Percentiles rank a stretch among this genome's conserved stretches.
Evolutionary conservation across 2,797 vertebrate genomes (phyloP).

Genomic region (Muscicapa striata): DNA sequence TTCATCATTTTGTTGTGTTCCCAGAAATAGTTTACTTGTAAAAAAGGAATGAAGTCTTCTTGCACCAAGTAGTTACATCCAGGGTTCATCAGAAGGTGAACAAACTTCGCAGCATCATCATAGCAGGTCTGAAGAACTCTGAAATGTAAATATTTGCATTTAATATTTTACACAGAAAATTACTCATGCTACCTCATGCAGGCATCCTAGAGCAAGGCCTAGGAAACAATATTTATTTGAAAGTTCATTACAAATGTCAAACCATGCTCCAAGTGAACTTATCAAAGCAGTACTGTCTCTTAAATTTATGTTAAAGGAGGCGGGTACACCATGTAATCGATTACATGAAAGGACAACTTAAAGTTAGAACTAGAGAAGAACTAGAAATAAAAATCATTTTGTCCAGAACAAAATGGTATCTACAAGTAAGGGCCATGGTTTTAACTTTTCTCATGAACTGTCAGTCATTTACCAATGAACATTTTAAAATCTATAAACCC

Average conservation of each 20-base stretch:
- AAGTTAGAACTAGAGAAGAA: not conserved
- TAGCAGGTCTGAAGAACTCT: slow-evolving; percentile 94
- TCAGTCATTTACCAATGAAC: not conserved
- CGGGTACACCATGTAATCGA: not conserved
- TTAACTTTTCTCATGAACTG: not conserved
- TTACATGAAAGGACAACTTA: not conserved
- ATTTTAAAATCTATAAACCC: not conserved
- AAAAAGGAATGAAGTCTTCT: slow-evolving; percentile 97
- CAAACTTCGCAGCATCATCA: slow-evolving; percentile 91
- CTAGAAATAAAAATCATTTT: not conserved
- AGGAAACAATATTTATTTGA: not conserved
- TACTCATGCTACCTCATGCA: not conserved
- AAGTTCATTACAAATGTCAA: not conserved
- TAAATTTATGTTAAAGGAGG: not conserved
- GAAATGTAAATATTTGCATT: slow-evolving; percentile 37
- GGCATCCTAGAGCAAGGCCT: not conserved
- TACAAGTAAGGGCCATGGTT: not conserved
- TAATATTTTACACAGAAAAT: not conserved
- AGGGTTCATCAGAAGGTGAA: slow-evolving; percentile 92
- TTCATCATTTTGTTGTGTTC: not conserved
- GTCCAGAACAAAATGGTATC: not conserved
- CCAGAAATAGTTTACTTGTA: slow-evolving; percentile 84
- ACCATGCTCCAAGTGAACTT: not conserved
- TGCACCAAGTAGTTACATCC: slow-evolving; percentile 93
- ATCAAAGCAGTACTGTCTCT: not conserved